These are phyloP conservation scores for Eriosoma lanigerum DNA, from an alignment of 1,140 invertebrate genomes.

Conservation along the genomic window DNA sequence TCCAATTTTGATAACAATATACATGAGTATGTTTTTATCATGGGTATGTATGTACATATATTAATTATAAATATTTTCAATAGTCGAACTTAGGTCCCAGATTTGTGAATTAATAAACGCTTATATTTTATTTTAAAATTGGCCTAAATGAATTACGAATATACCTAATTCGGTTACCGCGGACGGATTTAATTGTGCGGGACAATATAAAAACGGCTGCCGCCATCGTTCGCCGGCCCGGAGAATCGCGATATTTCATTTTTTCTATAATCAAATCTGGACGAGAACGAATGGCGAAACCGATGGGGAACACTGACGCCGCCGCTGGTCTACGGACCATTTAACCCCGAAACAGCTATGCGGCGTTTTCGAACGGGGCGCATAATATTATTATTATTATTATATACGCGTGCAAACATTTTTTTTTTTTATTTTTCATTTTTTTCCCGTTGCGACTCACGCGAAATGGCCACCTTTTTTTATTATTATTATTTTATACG, in stretches of 20 bases:
- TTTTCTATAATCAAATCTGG: slow-evolving; percentile 5
- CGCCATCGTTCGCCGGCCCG: background rate
- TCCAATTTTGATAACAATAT: too few species aligned
- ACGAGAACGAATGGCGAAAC: background rate
- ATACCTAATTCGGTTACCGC: background rate
- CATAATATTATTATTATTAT: background rate
- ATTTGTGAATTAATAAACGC: too few species aligned
- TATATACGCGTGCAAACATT: too few species aligned
- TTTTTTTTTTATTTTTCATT: too few species aligned
- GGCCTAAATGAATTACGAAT: background rate
- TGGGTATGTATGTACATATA: too few species aligned
- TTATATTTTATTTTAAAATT: too few species aligned
- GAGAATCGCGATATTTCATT: background rate
- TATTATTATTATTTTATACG: background rate
- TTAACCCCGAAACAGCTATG: slow-evolving; percentile 2
- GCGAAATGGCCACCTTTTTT: background rate
- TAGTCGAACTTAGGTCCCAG: too few species aligned
- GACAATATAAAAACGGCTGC: background rate
- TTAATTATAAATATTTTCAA: too few species aligned
- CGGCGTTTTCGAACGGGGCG: too few species aligned
- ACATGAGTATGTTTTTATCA: too few species aligned
- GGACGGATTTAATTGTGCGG: background rate
- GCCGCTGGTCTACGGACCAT: slow-evolving; percentile 1
- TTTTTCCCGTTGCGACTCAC: background rate
- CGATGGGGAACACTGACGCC: background rate